phyloP scores from a whole-genome alignment of 2,888 invertebrate species.

The Callinectes sapidus region DNA sequence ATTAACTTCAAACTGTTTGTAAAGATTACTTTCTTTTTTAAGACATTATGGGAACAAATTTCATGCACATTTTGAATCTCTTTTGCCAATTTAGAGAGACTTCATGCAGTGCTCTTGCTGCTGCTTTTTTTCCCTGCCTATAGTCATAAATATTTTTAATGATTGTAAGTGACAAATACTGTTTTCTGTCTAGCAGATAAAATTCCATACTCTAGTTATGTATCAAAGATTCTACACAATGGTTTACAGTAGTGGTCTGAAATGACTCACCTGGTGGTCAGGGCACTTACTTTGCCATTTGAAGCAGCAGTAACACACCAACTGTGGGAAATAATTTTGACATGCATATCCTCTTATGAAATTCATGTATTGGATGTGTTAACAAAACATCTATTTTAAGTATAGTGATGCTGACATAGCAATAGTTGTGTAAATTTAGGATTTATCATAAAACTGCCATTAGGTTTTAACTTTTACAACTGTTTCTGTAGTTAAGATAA shows the following conservation, averaged over 20 bases:
- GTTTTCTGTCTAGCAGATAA: background rate
- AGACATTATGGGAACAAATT: constrained; percentile 8
- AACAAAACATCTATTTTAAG: constrained; percentile 15
- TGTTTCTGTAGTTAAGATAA: constrained; percentile 56
- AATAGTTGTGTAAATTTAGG: constrained; percentile 62
- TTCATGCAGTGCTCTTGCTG: background rate
- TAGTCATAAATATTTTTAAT: background rate
- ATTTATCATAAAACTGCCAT: constrained; percentile 65
- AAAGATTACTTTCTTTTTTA: background rate
- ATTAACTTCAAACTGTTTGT: background rate
- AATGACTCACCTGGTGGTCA: constrained; percentile 4
- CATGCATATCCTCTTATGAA: background rate
- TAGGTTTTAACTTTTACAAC: constrained; percentile 61
- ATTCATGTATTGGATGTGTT: constrained; percentile 40
- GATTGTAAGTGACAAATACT: background rate
- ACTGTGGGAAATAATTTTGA: constrained; percentile 15
- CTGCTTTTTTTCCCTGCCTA: background rate
- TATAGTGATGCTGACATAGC: constrained; percentile 53
- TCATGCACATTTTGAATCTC: background rate
- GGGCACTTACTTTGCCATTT: background rate
- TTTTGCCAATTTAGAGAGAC: background rate
- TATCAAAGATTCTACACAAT: background rate
- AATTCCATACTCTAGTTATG: background rate
- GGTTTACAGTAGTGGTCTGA: background rate
- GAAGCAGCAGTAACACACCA: background rate